Percentiles rank a stretch among this genome's conserved stretches.
These are phyloP conservation scores for Augiades crinisus DNA, from an alignment of 2,888 invertebrate genomes.

Conservation along the genomic window DNA sequence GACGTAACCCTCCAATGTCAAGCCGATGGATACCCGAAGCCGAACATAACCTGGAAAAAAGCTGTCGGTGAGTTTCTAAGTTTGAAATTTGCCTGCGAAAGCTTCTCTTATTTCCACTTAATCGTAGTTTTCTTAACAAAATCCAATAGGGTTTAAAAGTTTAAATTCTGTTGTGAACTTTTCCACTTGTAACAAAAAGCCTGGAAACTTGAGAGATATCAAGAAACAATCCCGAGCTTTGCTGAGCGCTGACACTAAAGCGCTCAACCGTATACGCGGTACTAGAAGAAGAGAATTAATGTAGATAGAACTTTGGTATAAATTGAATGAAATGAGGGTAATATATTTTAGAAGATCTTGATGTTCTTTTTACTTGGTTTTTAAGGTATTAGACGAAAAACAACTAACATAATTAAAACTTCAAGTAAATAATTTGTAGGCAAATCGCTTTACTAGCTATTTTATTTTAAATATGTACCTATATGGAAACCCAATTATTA, in stretches of 20 bases:
- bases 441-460: no score
- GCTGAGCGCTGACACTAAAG: conserved; percentile 12
- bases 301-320: background rate
- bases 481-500: no score
- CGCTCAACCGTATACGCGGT: background rate
- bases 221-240: conserved; percentile 21
- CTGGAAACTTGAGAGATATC: conserved; percentile 20
- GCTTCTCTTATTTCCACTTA: conserved; percentile 11
- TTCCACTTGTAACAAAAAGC: conserved; percentile 7
- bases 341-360: background rate
- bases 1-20: conserved; percentile 93
- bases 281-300: conserved; percentile 10
- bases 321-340: background rate
- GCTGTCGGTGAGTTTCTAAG: conserved; percentile 86
- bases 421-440: no score
- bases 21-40: conserved; percentile 95
- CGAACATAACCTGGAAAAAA: conserved; percentile 93
- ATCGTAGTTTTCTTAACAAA: conserved; percentile 8
- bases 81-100: background rate
- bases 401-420: no score
- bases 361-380: no score
- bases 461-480: no score
- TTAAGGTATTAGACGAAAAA: no score
- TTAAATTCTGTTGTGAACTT: conserved; percentile 17
- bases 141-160: conserved; percentile 10